These are phyloP conservation scores for Myotis findleyi DNA, from an alignment of 2,797 vertebrate genomes.

Conservation along the genomic window DNA sequence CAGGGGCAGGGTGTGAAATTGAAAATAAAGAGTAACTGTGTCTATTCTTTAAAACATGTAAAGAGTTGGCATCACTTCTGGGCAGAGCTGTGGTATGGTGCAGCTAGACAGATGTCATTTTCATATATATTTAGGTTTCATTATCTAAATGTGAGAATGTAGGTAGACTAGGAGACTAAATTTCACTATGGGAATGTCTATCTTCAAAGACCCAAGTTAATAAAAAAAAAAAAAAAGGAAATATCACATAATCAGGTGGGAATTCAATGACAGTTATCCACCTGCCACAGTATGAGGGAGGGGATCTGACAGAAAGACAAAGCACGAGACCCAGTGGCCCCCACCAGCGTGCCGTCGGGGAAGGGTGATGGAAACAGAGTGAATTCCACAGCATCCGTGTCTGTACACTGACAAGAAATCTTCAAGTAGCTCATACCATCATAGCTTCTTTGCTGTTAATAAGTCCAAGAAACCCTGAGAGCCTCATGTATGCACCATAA, in stretches of 20 bases:
- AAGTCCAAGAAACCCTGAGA: slow-evolving; percentile 31
- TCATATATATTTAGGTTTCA: slow-evolving; percentile 20
- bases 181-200: no score
- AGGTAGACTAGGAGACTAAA: background rate
- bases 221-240: background rate
- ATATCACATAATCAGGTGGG: background rate
- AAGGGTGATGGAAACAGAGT: background rate
- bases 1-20: background rate
- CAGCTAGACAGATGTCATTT: slow-evolving; percentile 40
- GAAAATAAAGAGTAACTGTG: slow-evolving; percentile 6
- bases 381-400: no score
- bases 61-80: slow-evolving; percentile 50
- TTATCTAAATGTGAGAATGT: slow-evolving; percentile 21
- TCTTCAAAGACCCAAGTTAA: background rate
- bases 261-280: background rate
- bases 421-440: background rate
- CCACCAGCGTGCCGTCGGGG: background rate
- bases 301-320: background rate
- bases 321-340: background rate
- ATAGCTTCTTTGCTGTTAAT: background rate
- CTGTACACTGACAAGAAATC: background rate
- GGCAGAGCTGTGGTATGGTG: background rate
- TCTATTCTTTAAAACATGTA: background rate
- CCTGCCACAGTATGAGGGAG: background rate
- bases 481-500: background rate